Evolutionary conservation across 2,797 vertebrate species (phyloP).

Genomic region (Pogonophryne albipinna): DNA sequence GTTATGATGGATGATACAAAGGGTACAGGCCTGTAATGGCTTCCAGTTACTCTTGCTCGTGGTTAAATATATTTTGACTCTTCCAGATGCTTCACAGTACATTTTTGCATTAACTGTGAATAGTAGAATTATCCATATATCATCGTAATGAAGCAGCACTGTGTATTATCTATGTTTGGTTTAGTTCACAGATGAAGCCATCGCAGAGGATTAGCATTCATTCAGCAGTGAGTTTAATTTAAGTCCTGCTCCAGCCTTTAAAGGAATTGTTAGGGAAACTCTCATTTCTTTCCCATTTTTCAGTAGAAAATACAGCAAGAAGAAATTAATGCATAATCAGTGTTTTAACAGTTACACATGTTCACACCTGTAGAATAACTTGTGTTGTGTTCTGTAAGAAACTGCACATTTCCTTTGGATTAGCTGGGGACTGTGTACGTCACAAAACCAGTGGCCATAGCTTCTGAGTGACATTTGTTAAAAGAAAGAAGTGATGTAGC

Average conservation of each 20-base stretch:
- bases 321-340: not conserved
- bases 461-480: not conserved
- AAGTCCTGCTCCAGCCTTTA: not conserved
- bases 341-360: constrained; percentile 32
- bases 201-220: not conserved
- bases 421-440: not conserved
- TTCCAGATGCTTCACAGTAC: not conserved
- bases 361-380: constrained; percentile 27
- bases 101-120: constrained; percentile 3
- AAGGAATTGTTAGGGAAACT: not conserved
- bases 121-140: not conserved
- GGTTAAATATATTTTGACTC: not conserved
- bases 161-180: not conserved
- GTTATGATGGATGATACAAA: constrained; percentile 23
- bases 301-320: constrained; percentile 2
- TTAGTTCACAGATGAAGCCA: not conserved
- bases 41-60: not conserved
- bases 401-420: constrained; percentile 25
- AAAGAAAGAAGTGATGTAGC: not conserved
- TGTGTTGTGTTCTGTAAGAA: constrained; percentile 8
- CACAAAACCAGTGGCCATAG: not conserved
- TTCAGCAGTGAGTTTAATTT: not conserved
- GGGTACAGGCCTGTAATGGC: not conserved
- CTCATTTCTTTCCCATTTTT: constrained; percentile 6
- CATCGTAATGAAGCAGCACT: not conserved